Evolutionary conservation across 2,113 vertebrate species (phyloP).

Genomic region (Pachypanchax playfairii): DNA sequence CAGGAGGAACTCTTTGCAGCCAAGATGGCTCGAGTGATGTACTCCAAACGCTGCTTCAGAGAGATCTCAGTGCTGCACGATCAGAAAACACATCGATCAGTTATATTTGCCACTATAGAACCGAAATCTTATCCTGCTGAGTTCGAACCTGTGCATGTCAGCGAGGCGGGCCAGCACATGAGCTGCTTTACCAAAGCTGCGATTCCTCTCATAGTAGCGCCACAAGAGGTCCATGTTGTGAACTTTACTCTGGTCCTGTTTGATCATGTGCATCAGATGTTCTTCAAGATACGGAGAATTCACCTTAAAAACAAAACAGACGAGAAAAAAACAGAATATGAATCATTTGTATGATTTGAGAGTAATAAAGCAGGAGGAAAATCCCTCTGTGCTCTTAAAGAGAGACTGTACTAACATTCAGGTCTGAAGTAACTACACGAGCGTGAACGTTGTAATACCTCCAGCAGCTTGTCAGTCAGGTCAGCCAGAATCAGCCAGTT

Average conservation of each 20-base stretch:
- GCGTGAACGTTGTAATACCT: conserved; percentile 78
- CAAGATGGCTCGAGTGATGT: conserved; percentile 94
- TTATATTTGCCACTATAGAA: no score
- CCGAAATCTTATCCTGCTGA: background rate
- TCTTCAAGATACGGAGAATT: conserved; percentile 95
- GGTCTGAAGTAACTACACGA: background rate
- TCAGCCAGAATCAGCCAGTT: conserved; percentile 97
- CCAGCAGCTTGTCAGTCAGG: conserved; percentile 91
- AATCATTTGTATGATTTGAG: no score
- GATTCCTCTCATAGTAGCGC: conserved; percentile 96
- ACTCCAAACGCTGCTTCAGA: conserved; percentile 93
- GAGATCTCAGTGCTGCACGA: conserved; percentile 91
- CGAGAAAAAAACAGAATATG: no score
- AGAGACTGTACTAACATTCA: background rate
- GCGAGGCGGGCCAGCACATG: conserved; percentile 91
- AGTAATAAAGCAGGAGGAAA: no score
- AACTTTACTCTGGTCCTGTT: conserved; percentile 95
- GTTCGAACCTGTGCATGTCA: conserved; percentile 91
- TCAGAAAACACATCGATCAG: background rate
- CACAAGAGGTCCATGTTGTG: conserved; percentile 96
- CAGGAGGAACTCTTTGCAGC: conserved; percentile 96
- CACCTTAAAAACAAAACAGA: conserved; percentile 76
- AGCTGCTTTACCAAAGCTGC: conserved; percentile 92
- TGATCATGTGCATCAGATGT: conserved; percentile 93
- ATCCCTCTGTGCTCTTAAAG: background rate